phyloP scores from a whole-genome alignment of 1,140 invertebrate genomes.

The Neodiprion fabricii region DNA sequence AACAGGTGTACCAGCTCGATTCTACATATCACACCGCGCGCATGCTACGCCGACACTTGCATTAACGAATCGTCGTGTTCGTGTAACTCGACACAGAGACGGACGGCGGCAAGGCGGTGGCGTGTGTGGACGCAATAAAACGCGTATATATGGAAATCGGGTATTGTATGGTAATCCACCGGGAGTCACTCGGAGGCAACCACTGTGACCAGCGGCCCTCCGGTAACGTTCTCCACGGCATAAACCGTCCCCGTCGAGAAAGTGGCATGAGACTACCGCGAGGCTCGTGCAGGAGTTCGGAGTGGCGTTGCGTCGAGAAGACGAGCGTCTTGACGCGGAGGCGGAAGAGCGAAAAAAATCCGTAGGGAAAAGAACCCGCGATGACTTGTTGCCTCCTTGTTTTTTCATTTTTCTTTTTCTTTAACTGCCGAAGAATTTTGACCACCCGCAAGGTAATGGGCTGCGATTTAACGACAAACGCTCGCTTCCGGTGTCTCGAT shows the following conservation, averaged over 20 bases:
- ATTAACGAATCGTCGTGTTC: too few species aligned
- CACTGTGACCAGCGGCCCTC: constrained; percentile 52
- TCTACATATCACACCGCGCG: too few species aligned
- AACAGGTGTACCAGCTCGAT: too few species aligned
- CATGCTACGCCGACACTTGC: too few species aligned
- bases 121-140: constrained; percentile 12
- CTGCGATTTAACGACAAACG: too few species aligned
- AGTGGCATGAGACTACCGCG: constrained; percentile 47
- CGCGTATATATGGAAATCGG: constrained; percentile 13
- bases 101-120: background rate
- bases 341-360: too few species aligned
- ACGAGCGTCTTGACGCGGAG: background rate
- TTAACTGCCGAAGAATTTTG: background rate
- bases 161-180: constrained; percentile 17
- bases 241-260: constrained; percentile 56
- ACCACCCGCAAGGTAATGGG: too few species aligned
- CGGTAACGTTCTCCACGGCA: constrained; percentile 35
- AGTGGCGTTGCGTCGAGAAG: background rate
- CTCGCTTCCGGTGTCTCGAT: too few species aligned
- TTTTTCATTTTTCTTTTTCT: background rate
- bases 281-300: constrained; percentile 37
- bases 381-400: background rate
- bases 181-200: constrained; percentile 40
- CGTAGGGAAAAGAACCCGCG: too few species aligned
- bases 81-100: background rate